These are phyloP conservation scores for Saguinus imperator DNA, from an alignment of 2,113 vertebrate species.

Conservation along the genomic window DNA sequence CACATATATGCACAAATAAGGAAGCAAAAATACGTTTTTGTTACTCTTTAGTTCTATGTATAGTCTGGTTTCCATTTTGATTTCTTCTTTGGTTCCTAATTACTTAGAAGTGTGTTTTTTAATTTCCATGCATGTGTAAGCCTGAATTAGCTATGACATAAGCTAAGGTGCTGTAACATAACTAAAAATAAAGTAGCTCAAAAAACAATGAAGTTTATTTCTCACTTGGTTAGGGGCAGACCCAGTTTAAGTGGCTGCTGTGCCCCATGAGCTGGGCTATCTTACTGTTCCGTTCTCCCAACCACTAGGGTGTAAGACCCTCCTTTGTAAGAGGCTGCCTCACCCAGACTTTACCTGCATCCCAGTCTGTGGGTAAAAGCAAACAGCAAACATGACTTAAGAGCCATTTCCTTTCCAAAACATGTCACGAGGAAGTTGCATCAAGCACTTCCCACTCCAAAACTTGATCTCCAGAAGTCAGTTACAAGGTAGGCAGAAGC, in stretches of 20 bases:
- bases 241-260: too few species aligned
- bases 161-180: not conserved
- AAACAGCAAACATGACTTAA: not conserved
- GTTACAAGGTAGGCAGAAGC: not conserved
- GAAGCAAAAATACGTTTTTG: not conserved
- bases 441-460: not conserved
- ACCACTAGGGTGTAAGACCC: fast-evolving
- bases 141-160: not conserved
- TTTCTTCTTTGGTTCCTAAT: not conserved
- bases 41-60: not conserved
- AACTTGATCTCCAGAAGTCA: not conserved
- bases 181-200: not conserved
- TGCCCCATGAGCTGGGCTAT: not conserved
- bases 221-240: not conserved
- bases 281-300: not conserved
- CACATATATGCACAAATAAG: not conserved
- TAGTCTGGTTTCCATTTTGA: not conserved
- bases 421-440: not conserved
- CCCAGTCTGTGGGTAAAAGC: not conserved
- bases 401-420: not conserved
- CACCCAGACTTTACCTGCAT: not conserved
- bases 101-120: not conserved
- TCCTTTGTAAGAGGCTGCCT: not conserved
- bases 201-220: not conserved
- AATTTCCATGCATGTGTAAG: not conserved